These are phyloP conservation scores for Echiichthys vipera DNA, from an alignment of 2,797 vertebrate genomes.

Conservation along the genomic window DNA sequence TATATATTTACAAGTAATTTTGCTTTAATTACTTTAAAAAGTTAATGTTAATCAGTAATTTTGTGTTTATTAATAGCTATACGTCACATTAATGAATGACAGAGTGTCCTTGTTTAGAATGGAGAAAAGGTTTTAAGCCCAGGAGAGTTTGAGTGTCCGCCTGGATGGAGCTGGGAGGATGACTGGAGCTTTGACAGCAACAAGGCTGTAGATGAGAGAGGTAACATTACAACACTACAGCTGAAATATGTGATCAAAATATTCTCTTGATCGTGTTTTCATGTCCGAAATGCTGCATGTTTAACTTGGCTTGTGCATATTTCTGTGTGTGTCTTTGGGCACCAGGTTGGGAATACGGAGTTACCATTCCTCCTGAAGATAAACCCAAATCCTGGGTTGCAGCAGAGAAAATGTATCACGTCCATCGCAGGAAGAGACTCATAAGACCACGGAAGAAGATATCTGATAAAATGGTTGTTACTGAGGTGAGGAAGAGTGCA, in stretches of 20 bases:
- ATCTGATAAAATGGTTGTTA: slow-evolving; percentile 68
- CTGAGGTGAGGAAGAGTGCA: slow-evolving; percentile 81
- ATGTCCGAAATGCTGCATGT: background rate
- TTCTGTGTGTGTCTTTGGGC: slow-evolving; percentile 11
- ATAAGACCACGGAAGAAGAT: slow-evolving; percentile 89
- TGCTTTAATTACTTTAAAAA: background rate
- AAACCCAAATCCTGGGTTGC: slow-evolving; percentile 96
- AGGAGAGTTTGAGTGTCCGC: slow-evolving; percentile 88
- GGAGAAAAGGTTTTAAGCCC: slow-evolving; percentile 91
- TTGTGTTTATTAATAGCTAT: background rate
- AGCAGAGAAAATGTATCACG: slow-evolving; percentile 98
- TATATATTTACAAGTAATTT: background rate
- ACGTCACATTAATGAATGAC: background rate
- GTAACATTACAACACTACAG: slow-evolving; percentile 70
- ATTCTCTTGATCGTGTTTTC: background rate
- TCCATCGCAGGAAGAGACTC: slow-evolving; percentile 91
- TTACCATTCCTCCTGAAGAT: slow-evolving; percentile 92
- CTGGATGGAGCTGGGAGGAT: slow-evolving; percentile 93
- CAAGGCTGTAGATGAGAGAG: slow-evolving; percentile 94
- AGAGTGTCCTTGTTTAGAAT: slow-evolving; percentile 84
- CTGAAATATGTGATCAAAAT: background rate
- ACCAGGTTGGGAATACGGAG: slow-evolving; percentile 97
- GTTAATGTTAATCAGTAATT: background rate
- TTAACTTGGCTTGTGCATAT: background rate
- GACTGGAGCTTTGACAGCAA: slow-evolving; percentile 94